These are phyloP conservation scores for Eupithecia insigniata DNA, from an alignment of 2,888 invertebrate genomes.

Conservation along the genomic window DNA sequence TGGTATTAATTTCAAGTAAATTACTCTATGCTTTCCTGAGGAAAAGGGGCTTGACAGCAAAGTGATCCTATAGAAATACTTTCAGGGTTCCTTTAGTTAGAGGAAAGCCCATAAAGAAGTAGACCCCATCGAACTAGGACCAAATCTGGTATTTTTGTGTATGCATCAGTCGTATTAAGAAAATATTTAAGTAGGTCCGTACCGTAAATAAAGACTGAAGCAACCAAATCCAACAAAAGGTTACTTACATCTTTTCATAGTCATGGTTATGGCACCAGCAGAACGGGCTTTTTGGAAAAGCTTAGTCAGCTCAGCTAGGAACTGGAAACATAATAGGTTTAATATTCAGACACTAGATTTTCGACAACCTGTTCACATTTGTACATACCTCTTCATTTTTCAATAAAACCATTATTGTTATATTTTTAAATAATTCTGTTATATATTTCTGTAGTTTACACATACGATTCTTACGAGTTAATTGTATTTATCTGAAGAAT, in stretches of 20 bases:
- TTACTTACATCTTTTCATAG: constrained; percentile 96
- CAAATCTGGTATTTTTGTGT: not conserved
- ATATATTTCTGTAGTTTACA: too few relatives aligned
- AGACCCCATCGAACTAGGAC: not conserved
- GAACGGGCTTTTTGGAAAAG: constrained; percentile 93
- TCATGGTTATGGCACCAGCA: constrained; percentile 92
- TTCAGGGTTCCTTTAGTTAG: not conserved
- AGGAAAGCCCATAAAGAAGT: not conserved
- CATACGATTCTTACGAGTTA: constrained; percentile 13
- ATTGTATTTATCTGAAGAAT: not conserved
- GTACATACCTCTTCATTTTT: constrained; percentile 86
- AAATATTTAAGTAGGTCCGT: too few relatives aligned
- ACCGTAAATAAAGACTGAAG: not conserved
- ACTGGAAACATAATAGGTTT: constrained; percentile 83
- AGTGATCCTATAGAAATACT: too few relatives aligned
- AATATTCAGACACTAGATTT: not conserved
- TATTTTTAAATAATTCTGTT: constrained; percentile 31
- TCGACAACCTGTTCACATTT: not conserved
- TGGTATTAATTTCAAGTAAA: not conserved
- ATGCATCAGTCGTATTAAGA: not conserved
- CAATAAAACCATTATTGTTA: constrained; percentile 85
- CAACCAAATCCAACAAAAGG: not conserved
- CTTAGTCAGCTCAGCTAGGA: constrained; percentile 92
- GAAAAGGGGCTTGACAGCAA: not conserved
- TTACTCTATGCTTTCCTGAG: not conserved